Percentiles rank a stretch among this genome's conserved stretches.
Conservation (phyloP, 2,888 invertebrate species). For the Ochropacha duplaris region DNA sequence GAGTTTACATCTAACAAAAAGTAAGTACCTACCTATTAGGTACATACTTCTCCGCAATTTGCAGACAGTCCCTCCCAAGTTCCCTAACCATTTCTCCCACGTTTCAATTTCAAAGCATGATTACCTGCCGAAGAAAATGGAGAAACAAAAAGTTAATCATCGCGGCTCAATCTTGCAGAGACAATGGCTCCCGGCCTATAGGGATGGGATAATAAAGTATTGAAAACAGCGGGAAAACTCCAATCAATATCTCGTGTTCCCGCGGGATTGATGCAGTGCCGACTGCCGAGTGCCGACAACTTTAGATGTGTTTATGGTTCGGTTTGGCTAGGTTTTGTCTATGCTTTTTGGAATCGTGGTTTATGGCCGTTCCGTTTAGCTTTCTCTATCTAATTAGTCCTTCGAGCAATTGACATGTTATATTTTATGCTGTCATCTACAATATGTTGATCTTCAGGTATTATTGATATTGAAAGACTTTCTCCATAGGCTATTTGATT, state of each 20-base stretch:
- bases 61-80: not conserved
- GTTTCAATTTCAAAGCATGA: not conserved
- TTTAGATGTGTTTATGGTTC: not conserved
- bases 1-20: too few species aligned
- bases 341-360: too few species aligned
- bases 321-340: not conserved
- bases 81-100: not conserved
- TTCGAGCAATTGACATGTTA: too few species aligned
- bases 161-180: constrained; percentile 43
- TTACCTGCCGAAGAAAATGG: constrained; percentile 19
- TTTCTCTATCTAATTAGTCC: too few species aligned
- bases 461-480: too few species aligned
- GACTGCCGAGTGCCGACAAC: constrained; percentile 6
- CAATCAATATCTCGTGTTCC: constrained; percentile 65
- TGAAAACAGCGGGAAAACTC: constrained; percentile 65
- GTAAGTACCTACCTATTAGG: not conserved
- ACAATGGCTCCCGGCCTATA: constrained; percentile 45
- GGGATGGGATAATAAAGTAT: constrained; percentile 63
- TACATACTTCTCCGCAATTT: not conserved
- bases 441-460: too few species aligned
- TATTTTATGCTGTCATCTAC: too few species aligned
- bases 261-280: constrained; percentile 32
- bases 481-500: too few species aligned
- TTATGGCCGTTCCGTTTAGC: too few species aligned
- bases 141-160: constrained; percentile 39